phyloP scores from a whole-genome alignment of 2,113 vertebrate genomes.

The Abramis brama region DNA sequence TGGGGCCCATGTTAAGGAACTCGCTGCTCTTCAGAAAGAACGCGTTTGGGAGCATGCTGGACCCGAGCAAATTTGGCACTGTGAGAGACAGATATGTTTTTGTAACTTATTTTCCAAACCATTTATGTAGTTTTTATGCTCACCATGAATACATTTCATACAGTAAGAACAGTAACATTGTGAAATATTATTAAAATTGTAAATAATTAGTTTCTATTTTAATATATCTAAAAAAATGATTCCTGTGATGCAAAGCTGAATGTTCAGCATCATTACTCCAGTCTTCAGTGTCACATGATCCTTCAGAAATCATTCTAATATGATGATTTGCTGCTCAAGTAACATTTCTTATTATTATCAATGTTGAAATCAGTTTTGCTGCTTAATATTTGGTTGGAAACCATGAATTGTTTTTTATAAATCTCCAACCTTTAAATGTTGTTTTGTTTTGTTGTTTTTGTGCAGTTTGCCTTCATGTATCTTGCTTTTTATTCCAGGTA shows the following conservation, averaged over 20 bases:
- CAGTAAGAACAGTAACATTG: too few relatives aligned
- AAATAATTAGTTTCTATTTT: too few relatives aligned
- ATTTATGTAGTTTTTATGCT: background rate
- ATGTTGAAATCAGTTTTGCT: too few relatives aligned
- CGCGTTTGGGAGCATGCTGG: constrained; percentile 73
- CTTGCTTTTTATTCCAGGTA: constrained; percentile 75
- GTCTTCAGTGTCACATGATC: background rate
- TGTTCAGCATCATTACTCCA: too few relatives aligned
- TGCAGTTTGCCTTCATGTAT: background rate
- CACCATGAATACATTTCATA: too few relatives aligned
- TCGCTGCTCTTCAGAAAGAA: constrained; percentile 86
- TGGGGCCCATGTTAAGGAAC: constrained; percentile 85
- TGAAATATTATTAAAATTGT: too few relatives aligned
- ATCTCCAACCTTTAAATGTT: too few relatives aligned
- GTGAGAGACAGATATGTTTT: constrained; percentile 69
- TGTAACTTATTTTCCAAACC: background rate
- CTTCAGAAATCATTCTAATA: background rate
- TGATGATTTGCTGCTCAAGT: background rate
- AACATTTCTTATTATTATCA: too few relatives aligned
- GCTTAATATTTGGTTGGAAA: too few relatives aligned
- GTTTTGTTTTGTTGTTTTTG: background rate
- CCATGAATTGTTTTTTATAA: too few relatives aligned
- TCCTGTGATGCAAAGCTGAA: too few relatives aligned
- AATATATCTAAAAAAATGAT: too few relatives aligned
- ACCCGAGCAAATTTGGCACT: constrained; percentile 70